Percentiles rank a stretch among this genome's conserved stretches.
phyloP scores from a whole-genome alignment of 2,797 vertebrate genomes.

The Trichosurus vulpecula region DNA sequence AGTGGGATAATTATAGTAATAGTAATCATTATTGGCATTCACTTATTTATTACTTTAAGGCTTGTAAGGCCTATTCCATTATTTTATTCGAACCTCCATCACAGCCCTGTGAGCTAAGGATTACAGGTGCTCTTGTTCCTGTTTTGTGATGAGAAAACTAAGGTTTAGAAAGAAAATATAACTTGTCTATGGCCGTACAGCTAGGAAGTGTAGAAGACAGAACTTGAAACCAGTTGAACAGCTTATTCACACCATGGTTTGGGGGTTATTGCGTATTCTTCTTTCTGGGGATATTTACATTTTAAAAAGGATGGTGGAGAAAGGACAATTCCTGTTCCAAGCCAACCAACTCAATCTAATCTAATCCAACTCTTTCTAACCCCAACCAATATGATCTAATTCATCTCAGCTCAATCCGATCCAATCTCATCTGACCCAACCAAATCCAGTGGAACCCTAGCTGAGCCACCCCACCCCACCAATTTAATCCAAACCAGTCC shows the following conservation, averaged over 20 bases:
- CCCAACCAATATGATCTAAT: too few relatives aligned
- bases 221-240: not conserved
- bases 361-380: not conserved
- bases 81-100: not conserved
- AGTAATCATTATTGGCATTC: not conserved
- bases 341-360: not conserved
- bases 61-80: not conserved
- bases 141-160: not conserved
- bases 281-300: not conserved
- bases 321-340: not conserved
- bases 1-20: not conserved
- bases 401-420: not conserved
- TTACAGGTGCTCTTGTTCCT: not conserved
- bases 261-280: not conserved
- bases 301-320: not conserved
- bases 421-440: not conserved
- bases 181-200: not conserved
- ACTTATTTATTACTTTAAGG: not conserved
- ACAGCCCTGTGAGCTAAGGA: not conserved
- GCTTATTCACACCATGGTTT: not conserved
- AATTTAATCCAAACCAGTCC: too few relatives aligned
- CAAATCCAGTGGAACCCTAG: too few relatives aligned
- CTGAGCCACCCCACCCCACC: too few relatives aligned
- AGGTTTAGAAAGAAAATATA: not conserved
- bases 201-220: not conserved